Evolutionary conservation across 2,888 invertebrate species (phyloP).

Genomic region (Chesias legatella): DNA sequence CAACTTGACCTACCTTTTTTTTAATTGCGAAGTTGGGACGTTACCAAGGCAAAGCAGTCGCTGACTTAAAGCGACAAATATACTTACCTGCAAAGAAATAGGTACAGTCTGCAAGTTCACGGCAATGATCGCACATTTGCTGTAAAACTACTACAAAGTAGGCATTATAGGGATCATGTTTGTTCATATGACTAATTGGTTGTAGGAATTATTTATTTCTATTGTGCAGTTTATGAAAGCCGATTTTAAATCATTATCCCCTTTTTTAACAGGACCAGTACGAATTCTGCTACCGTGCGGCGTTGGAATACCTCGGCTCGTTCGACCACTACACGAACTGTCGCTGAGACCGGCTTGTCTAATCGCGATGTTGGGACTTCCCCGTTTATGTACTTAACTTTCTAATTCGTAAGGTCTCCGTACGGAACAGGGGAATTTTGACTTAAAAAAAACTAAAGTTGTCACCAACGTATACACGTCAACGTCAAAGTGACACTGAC

Average conservation of each 20-base stretch:
- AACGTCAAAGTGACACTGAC: too few species aligned
- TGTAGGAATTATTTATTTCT: constrained; percentile 11
- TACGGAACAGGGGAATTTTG: constrained; percentile 28
- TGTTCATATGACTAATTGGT: too few species aligned
- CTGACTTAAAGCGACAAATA: too few species aligned
- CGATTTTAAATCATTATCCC: constrained; percentile 1
- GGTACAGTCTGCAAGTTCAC: too few species aligned
- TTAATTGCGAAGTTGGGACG: too few species aligned
- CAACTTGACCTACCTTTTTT: too few species aligned
- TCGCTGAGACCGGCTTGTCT: constrained; percentile 78
- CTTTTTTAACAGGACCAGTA: constrained; percentile 92
- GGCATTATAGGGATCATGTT: too few species aligned
- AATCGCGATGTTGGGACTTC: constrained; percentile 28
- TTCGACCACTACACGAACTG: constrained; percentile 98
- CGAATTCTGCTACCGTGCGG: constrained; percentile 99
- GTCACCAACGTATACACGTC: not conserved
- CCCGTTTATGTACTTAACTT: constrained; percentile 49
- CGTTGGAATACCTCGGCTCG: constrained; percentile 98
- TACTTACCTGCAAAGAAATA: too few species aligned
- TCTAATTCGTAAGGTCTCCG: constrained; percentile 10
- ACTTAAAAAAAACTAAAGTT: constrained; percentile 13
- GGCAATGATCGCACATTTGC: too few species aligned
- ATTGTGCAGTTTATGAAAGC: constrained; percentile 3
- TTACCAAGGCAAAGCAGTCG: too few species aligned
- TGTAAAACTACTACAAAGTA: too few species aligned